Percentiles rank a stretch among this genome's conserved stretches.
Conservation (phyloP, 2,888 invertebrate species). For the Brachycybe producta region DNA sequence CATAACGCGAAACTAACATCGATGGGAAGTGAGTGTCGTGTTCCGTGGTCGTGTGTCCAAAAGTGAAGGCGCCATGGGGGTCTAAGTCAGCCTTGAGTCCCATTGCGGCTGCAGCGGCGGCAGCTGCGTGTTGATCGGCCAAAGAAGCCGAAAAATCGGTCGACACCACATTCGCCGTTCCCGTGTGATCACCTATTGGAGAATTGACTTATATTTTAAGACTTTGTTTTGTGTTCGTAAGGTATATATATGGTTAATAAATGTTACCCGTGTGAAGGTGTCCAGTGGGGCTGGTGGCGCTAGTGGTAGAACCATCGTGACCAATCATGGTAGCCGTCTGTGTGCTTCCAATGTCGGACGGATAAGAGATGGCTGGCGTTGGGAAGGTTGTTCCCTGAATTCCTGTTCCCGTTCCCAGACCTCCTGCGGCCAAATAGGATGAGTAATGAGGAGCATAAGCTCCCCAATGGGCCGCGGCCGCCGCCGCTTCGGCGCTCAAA, state of each 20-base stretch:
- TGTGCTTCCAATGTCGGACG: conserved; percentile 15
- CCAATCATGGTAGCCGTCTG: conserved; percentile 10
- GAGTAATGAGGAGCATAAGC: conserved; percentile 22
- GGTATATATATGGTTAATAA: neutral
- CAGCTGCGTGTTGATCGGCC: conserved; percentile 19
- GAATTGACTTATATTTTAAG: neutral
- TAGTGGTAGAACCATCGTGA: conserved; percentile 7
- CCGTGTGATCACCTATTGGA: conserved; percentile 18
- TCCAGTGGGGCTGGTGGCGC: neutral
- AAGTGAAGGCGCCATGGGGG: conserved; percentile 17
- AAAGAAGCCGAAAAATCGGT: conserved; percentile 18
- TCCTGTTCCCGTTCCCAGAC: conserved; percentile 19
- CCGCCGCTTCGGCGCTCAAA: conserved; percentile 19
- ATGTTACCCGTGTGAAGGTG: conserved; percentile 11
- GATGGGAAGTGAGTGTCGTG: conserved; percentile 19
- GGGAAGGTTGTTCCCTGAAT: conserved; percentile 21
- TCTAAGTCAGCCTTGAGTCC: conserved; percentile 18
- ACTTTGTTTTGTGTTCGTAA: neutral
- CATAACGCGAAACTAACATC: conserved; percentile 19
- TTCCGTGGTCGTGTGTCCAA: conserved; percentile 9
- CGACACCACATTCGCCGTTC: conserved; percentile 16
- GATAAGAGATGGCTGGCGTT: conserved; percentile 15
- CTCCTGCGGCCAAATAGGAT: conserved; percentile 20
- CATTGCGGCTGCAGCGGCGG: conserved; percentile 17
- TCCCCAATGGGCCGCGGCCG: conserved; percentile 21